Evolutionary conservation across 2,797 vertebrate species (phyloP).

Genomic region (Rachycentron canadum): DNA sequence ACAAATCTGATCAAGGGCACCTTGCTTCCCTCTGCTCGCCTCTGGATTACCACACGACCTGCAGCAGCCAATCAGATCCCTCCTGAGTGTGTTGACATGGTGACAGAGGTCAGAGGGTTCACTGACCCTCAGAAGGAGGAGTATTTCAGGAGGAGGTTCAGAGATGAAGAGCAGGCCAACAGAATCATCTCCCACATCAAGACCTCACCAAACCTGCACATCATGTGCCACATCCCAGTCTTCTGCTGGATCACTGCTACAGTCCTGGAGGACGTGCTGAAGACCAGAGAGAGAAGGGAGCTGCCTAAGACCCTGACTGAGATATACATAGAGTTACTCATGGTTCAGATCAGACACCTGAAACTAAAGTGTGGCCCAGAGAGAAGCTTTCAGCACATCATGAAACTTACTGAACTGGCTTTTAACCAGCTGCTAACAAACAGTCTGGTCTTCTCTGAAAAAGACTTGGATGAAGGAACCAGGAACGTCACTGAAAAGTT

Average conservation of each 20-base stretch:
- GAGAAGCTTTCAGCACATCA: constrained; percentile 15
- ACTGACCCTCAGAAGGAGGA: constrained; percentile 23
- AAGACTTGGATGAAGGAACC: constrained; percentile 17
- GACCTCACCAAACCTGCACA: constrained; percentile 40
- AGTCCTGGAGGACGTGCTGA: constrained; percentile 35
- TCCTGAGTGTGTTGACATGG: not conserved
- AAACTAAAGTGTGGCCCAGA: constrained; percentile 23
- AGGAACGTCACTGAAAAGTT: not conserved
- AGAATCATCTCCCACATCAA: constrained; percentile 45
- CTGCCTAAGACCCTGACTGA: constrained; percentile 57
- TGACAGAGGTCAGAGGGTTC: constrained; percentile 49
- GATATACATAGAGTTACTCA: constrained; percentile 45
- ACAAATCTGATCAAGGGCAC: too few relatives aligned
- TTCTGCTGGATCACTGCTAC: constrained; percentile 59
- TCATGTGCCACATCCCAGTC: constrained; percentile 58
- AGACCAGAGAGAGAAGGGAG: constrained; percentile 25
- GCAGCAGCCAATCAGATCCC: constrained; percentile 49
- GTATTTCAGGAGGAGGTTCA: constrained; percentile 38
- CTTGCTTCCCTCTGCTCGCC: not conserved
- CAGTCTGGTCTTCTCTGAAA: constrained; percentile 43
- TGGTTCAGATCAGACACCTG: constrained; percentile 20
- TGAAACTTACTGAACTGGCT: constrained; percentile 43
- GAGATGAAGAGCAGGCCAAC: constrained; percentile 1
- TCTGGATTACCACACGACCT: constrained; percentile 43
- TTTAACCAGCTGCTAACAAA: constrained; percentile 42